These are phyloP conservation scores for Athrips mouffetella DNA, from an alignment of 2,888 invertebrate species.

Conservation along the genomic window DNA sequence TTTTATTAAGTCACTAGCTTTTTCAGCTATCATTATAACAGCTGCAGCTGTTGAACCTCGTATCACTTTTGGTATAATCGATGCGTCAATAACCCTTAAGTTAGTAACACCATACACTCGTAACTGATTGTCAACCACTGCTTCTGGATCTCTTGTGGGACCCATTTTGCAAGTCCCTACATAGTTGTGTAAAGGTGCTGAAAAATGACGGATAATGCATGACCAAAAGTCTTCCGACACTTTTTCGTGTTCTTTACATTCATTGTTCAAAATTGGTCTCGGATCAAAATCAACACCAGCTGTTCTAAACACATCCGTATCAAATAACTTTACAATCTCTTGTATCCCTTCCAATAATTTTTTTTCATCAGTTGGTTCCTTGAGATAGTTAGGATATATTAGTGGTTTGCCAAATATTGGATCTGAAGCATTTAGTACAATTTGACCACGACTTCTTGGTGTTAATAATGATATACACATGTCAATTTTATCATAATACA, in stretches of 20 bases:
- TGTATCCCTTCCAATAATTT: constrained; percentile 66
- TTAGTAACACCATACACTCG: constrained; percentile 58
- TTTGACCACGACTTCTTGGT: constrained; percentile 65
- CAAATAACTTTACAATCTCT: constrained; percentile 61
- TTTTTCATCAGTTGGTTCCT: constrained; percentile 54
- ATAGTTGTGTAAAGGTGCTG: constrained; percentile 65
- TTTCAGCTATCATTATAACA: constrained; percentile 73
- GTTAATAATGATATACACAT: constrained; percentile 64
- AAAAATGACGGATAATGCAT: constrained; percentile 69
- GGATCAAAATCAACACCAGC: constrained; percentile 66
- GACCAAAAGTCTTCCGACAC: constrained; percentile 67
- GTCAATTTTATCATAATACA: constrained; percentile 69
- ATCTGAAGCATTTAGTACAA: constrained; percentile 60
- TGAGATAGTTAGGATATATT: constrained; percentile 67
- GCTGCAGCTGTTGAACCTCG: constrained; percentile 68
- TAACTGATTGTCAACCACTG: constrained; percentile 60
- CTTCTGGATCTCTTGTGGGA: constrained; percentile 51
- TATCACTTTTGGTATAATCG: constrained; percentile 67
- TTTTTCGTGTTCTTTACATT: constrained; percentile 58
- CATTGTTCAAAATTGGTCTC: constrained; percentile 55
- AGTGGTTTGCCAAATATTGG: constrained; percentile 60
- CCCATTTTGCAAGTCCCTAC: constrained; percentile 73
- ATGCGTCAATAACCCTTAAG: constrained; percentile 64
- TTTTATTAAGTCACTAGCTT: constrained; percentile 71
- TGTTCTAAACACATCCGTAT: constrained; percentile 63